phyloP scores from a whole-genome alignment of 1,140 invertebrate genomes.

The Anastatus disparis region DNA sequence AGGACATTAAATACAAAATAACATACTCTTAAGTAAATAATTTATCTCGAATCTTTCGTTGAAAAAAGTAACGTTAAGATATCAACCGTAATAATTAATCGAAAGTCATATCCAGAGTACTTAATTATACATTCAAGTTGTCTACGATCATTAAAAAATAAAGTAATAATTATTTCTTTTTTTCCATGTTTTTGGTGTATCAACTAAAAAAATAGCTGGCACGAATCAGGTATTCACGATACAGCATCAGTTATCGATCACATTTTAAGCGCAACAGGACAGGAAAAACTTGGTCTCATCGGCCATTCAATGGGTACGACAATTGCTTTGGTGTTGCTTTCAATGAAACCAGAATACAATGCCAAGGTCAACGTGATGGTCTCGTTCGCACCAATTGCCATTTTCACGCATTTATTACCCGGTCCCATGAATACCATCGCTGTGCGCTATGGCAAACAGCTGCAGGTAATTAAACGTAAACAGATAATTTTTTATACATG shows the following conservation, averaged over 20 bases:
- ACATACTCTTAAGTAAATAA: too few relatives aligned
- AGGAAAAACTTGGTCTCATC: conserved; percentile 60
- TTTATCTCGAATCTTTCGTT: too few relatives aligned
- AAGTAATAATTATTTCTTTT: conserved; percentile 23
- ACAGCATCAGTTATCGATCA: conserved; percentile 71
- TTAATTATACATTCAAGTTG: background rate
- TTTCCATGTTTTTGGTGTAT: too few relatives aligned
- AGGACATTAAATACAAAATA: too few relatives aligned
- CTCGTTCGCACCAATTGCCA: conserved; percentile 68
- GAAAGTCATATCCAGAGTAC: background rate
- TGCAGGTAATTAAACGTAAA: conserved; percentile 57
- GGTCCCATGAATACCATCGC: conserved; percentile 49
- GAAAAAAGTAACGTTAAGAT: too few relatives aligned
- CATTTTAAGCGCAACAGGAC: conserved; percentile 65
- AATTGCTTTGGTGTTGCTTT: conserved; percentile 62
- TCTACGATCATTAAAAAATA: conserved; percentile 5
- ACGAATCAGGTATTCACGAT: conserved; percentile 72
- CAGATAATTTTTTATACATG: too few relatives aligned
- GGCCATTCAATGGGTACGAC: conserved; percentile 65
- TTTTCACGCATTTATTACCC: conserved; percentile 52
- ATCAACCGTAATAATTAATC: background rate
- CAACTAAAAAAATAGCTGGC: too few relatives aligned
- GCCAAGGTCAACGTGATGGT: conserved; percentile 62
- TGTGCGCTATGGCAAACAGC: conserved; percentile 53
- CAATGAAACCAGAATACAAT: conserved; percentile 64